Conservation (phyloP, 1,140 invertebrate species). For the Drosophila neocordata region DNA sequence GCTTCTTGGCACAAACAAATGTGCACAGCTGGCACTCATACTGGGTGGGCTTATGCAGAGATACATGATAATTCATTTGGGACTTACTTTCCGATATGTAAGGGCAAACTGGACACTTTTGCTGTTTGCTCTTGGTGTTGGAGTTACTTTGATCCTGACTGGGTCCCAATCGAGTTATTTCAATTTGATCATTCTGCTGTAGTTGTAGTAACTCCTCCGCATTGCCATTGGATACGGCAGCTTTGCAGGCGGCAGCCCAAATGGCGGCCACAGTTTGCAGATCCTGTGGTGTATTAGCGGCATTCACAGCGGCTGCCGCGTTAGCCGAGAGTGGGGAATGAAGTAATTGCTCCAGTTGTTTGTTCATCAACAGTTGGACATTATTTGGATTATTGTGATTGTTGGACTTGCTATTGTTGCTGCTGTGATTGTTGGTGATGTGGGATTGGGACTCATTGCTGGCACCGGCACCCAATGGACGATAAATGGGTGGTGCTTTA, state of each 20-base stretch:
- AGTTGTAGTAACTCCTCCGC: constrained; percentile 69
- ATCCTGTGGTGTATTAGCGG: constrained; percentile 71
- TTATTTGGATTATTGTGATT: constrained; percentile 25
- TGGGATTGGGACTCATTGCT: constrained; percentile 66
- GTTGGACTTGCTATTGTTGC: constrained; percentile 6
- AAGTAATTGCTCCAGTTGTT: constrained; percentile 61
- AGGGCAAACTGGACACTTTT: constrained; percentile 89
- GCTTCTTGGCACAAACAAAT: constrained; percentile 91
- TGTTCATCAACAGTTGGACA: constrained; percentile 48
- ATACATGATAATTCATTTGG: constrained; percentile 92
- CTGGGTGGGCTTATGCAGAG: constrained; percentile 90
- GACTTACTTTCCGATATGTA: constrained; percentile 92
- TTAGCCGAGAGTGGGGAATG: constrained; percentile 69
- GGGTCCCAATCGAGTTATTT: constrained; percentile 62
- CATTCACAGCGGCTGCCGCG: constrained; percentile 66
- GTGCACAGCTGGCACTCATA: constrained; percentile 92
- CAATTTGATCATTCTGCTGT: constrained; percentile 79
- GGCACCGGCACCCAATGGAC: constrained; percentile 72
- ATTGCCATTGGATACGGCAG: constrained; percentile 46
- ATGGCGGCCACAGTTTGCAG: constrained; percentile 66
- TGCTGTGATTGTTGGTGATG: constrained; percentile 32
- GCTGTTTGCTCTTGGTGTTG: constrained; percentile 83
- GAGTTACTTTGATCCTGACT: constrained; percentile 18
- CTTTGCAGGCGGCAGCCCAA: constrained; percentile 67
- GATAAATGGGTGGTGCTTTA: constrained; percentile 79